Percentiles rank a stretch among this genome's conserved stretches.
phyloP scores from a whole-genome alignment of 1,140 invertebrate species.

The Neuroterus valhalla region DNA sequence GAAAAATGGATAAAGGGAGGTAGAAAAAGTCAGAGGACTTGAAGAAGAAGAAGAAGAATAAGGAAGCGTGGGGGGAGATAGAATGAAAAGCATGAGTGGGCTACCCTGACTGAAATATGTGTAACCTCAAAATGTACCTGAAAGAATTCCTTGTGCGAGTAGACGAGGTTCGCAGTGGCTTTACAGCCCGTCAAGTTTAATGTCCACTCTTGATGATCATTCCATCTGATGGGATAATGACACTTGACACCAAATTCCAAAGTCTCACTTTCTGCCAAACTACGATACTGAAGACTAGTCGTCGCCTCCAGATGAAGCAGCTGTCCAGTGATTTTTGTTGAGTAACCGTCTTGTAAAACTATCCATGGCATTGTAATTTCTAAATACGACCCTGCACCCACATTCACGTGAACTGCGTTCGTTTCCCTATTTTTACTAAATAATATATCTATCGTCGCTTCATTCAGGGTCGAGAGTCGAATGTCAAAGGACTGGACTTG shows the following conservation, averaged over 20 bases:
- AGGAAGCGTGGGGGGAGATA: no score
- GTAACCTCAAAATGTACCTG: constrained; percentile 74
- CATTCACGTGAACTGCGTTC: constrained; percentile 95
- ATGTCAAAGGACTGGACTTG: constrained; percentile 95
- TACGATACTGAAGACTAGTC: constrained; percentile 94
- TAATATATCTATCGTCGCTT: constrained; percentile 95
- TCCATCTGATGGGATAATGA: constrained; percentile 94
- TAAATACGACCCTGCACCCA: constrained; percentile 94
- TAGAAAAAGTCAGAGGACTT: no score
- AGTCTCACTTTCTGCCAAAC: constrained; percentile 94
- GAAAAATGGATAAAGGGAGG: no score
- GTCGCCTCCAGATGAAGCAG: constrained; percentile 94
- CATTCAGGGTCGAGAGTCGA: constrained; percentile 90
- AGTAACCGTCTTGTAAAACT: constrained; percentile 88
- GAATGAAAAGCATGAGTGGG: no score
- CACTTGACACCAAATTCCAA: constrained; percentile 92
- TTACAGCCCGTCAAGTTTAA: constrained; percentile 94
- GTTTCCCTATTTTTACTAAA: constrained; percentile 98
- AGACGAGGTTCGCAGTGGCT: constrained; percentile 93
- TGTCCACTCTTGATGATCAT: constrained; percentile 95
- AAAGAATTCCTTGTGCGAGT: constrained; percentile 96
- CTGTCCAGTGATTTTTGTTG: constrained; percentile 93
- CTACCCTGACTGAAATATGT: no score
- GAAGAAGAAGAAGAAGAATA: no score
- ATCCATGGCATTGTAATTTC: constrained; percentile 97